Conservation (phyloP, 2,113 vertebrate genomes). For the Leptobrachium leishanense region DNA sequence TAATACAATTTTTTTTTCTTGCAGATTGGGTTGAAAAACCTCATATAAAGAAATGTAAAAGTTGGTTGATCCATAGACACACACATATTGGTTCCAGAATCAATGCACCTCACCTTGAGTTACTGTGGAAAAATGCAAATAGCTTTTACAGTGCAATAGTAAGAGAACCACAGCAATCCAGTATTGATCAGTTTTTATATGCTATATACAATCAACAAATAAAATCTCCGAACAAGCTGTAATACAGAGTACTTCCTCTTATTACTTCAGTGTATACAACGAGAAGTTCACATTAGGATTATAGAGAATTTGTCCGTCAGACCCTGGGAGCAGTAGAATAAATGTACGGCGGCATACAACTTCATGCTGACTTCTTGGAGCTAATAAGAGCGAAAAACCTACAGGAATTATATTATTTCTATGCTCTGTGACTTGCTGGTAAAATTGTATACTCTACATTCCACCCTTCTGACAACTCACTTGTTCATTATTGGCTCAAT, state of each 20-base stretch:
- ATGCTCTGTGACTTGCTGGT: conserved; percentile 27
- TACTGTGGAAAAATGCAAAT: no score
- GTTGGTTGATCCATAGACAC: no score
- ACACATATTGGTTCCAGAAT: no score
- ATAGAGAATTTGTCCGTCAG: conserved; percentile 33
- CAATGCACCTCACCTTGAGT: no score
- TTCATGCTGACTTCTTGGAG: conserved; percentile 38
- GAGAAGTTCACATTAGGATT: conserved; percentile 9
- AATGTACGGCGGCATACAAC: conserved; percentile 35
- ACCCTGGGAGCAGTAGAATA: conserved; percentile 27
- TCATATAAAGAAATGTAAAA: no score
- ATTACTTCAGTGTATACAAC: conserved; percentile 30
- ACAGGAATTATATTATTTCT: conserved; percentile 38
- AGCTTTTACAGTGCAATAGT: no score
- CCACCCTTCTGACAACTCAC: conserved; percentile 40
- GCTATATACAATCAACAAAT: no score
- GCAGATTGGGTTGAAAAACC: no score
- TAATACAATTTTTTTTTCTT: no score
- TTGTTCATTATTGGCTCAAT: conserved; percentile 40
- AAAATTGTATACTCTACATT: conserved; percentile 41
- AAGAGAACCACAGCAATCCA: no score
- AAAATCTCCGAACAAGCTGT: no score
- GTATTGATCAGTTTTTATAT: no score
- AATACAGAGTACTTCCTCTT: conserved; percentile 8
- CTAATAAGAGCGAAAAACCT: conserved; percentile 42